A percentile compares a stretch with the other conserved stretches of the same genome.
Evolutionary conservation across 2,797 vertebrate species (phyloP).

Genomic region (Chelon auratus): DNA sequence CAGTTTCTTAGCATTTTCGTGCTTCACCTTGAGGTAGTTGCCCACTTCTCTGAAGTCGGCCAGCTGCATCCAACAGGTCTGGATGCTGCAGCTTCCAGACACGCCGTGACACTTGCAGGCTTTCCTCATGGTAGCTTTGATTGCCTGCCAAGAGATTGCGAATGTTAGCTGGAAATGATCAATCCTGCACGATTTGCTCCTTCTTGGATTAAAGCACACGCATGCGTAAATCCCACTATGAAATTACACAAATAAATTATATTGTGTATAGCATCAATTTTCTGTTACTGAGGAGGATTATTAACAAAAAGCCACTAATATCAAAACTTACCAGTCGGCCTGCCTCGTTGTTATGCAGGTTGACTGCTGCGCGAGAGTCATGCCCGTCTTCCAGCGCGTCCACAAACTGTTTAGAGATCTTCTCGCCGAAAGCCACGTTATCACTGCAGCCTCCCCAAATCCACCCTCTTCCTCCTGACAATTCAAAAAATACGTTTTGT

Average conservation of each 20-base stretch:
- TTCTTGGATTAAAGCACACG: neutral
- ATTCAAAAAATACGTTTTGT: slow-evolving; percentile 5
- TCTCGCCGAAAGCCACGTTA: slow-evolving; percentile 95
- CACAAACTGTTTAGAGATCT: slow-evolving; percentile 94
- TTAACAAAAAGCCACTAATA: neutral
- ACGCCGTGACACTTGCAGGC: slow-evolving; percentile 97
- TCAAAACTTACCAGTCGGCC: slow-evolving; percentile 89
- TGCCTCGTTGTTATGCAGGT: slow-evolving; percentile 96
- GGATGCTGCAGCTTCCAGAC: slow-evolving; percentile 96
- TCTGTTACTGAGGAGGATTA: too few relatives aligned
- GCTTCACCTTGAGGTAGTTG: slow-evolving; percentile 92
- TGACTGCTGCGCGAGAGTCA: slow-evolving; percentile 93
- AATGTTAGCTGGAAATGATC: neutral
- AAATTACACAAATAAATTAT: neutral
- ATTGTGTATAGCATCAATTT: neutral
- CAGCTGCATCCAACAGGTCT: slow-evolving; percentile 97
- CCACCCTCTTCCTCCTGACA: slow-evolving; percentile 93
- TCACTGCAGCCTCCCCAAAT: slow-evolving; percentile 99
- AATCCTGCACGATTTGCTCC: neutral
- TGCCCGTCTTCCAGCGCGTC: slow-evolving; percentile 95
- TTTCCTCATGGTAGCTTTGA: slow-evolving; percentile 91
- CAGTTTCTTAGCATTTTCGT: slow-evolving; percentile 90
- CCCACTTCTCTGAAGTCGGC: slow-evolving; percentile 93
- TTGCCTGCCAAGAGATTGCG: slow-evolving; percentile 82
- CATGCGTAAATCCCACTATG: neutral